Conservation (phyloP, 2,888 invertebrate genomes). For the Cosmorhoe ocellata region DNA sequence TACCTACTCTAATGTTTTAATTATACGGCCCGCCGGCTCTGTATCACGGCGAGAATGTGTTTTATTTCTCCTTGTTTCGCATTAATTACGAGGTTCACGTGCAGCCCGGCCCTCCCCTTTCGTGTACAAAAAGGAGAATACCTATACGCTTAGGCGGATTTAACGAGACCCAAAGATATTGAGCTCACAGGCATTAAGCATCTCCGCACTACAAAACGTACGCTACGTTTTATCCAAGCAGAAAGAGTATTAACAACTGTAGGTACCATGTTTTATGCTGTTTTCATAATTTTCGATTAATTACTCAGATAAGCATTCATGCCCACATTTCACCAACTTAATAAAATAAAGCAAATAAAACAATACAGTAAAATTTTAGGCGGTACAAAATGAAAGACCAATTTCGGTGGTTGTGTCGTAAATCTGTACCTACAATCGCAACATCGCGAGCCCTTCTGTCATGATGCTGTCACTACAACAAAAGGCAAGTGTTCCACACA, state of each 20-base stretch:
- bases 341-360: slow-evolving; percentile 30
- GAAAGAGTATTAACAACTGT: too few species aligned
- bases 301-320: slow-evolving; percentile 6
- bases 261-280: too few species aligned
- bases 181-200: slow-evolving; percentile 10
- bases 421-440: slow-evolving; percentile 53
- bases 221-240: background rate
- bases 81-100: slow-evolving; percentile 62
- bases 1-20: slow-evolving; percentile 55
- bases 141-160: slow-evolving; percentile 39
- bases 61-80: slow-evolving; percentile 67
- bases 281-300: too few species aligned
- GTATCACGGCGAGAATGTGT: slow-evolving; percentile 54
- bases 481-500: slow-evolving; percentile 60
- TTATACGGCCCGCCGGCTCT: slow-evolving; percentile 56
- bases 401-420: slow-evolving; percentile 51
- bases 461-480: slow-evolving; percentile 54
- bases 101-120: slow-evolving; percentile 47
- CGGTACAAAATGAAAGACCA: slow-evolving; percentile 44
- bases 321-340: slow-evolving; percentile 20
- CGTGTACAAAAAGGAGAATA: slow-evolving; percentile 57
- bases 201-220: slow-evolving; percentile 3
- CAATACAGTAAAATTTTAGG: slow-evolving; percentile 32
- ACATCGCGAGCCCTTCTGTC: slow-evolving; percentile 51
- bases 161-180: slow-evolving; percentile 44